Conservation (phyloP, 1,140 invertebrate species). For the Zaprionus davidi region DNA sequence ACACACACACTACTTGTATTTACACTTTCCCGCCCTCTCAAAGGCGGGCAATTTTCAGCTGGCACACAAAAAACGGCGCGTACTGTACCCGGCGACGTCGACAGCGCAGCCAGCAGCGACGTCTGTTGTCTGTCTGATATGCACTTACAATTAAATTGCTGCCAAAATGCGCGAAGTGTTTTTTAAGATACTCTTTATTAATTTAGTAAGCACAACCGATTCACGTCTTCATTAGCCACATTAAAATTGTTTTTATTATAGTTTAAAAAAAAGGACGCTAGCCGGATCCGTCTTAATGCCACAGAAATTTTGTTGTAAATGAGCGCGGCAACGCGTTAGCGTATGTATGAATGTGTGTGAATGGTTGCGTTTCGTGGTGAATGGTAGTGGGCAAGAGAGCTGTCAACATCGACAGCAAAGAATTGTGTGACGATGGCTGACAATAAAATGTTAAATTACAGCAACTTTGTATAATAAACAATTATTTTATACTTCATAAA, state of each 20-base stretch:
- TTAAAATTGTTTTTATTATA: constrained; percentile 14
- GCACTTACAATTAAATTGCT: constrained; percentile 41
- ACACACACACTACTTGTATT: constrained; percentile 35
- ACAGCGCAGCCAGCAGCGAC: constrained; percentile 32
- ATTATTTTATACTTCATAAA: neutral
- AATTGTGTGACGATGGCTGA: neutral
- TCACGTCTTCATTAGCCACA: constrained; percentile 21
- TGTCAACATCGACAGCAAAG: neutral
- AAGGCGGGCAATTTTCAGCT: constrained; percentile 34
- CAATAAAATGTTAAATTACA: neutral
- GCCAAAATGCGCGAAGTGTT: neutral
- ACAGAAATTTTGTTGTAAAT: constrained; percentile 49
- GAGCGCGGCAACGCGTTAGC: constrained; percentile 44
- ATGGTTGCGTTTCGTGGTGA: constrained; percentile 25
- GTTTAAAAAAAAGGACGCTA: constrained; percentile 40
- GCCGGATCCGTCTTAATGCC: constrained; percentile 23
- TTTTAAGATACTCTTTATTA: neutral
- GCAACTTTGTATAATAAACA: neutral
- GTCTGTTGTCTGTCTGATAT: constrained; percentile 29
- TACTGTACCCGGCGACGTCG: constrained; percentile 62
- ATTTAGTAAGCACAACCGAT: neutral
- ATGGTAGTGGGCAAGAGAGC: constrained; percentile 10
- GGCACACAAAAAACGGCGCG: constrained; percentile 54
- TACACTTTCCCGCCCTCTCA: constrained; percentile 56
- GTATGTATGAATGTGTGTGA: constrained; percentile 10